A percentile compares a stretch with the other conserved stretches of the same genome.
These are phyloP conservation scores for Ageneiosus marmoratus DNA, from an alignment of 2,113 vertebrate species.

Conservation along the genomic window DNA sequence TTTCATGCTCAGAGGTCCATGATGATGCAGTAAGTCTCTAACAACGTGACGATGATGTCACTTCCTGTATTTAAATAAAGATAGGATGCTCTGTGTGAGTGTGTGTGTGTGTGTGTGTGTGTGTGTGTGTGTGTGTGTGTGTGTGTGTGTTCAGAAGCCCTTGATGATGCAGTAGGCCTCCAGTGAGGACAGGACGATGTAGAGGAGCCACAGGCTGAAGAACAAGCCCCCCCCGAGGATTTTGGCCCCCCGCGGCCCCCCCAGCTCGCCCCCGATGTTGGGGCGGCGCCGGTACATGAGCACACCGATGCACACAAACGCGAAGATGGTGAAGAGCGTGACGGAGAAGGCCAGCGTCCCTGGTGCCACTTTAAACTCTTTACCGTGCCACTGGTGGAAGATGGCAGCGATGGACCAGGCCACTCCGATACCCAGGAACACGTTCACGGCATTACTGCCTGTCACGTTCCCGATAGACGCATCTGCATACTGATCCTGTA, in stretches of 20 bases:
- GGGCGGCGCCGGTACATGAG: slow-evolving; percentile 93
- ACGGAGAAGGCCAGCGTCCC: slow-evolving; percentile 95
- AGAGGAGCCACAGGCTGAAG: slow-evolving; percentile 94
- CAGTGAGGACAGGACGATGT: slow-evolving; percentile 94
- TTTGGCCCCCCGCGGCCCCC: slow-evolving; percentile 90
- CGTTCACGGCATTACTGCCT: slow-evolving; percentile 94
- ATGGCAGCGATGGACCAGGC: slow-evolving; percentile 97
- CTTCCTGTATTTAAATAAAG: slow-evolving; percentile 36
- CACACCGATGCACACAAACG: slow-evolving; percentile 91
- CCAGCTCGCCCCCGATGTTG: slow-evolving; percentile 92
- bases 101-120: slow-evolving; percentile 29
- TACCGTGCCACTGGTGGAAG: slow-evolving; percentile 80
- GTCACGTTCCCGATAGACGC: slow-evolving; percentile 98
- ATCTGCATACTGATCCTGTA: slow-evolving; percentile 93
- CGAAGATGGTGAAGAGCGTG: slow-evolving; percentile 98
- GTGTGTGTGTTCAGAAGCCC: slow-evolving; percentile 84
- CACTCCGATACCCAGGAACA: slow-evolving; percentile 95
- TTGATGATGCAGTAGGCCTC: slow-evolving; percentile 97
- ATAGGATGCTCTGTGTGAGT: not conserved
- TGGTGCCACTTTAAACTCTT: slow-evolving; percentile 83
- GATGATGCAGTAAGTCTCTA: not conserved
- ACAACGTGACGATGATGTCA: not conserved
- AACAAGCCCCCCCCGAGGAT: slow-evolving; percentile 85
- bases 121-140: slow-evolving; percentile 46
- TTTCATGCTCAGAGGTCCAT: not conserved